These are phyloP conservation scores for Okapia johnstoni DNA, from an alignment of 2,113 vertebrate species.

Conservation along the genomic window DNA sequence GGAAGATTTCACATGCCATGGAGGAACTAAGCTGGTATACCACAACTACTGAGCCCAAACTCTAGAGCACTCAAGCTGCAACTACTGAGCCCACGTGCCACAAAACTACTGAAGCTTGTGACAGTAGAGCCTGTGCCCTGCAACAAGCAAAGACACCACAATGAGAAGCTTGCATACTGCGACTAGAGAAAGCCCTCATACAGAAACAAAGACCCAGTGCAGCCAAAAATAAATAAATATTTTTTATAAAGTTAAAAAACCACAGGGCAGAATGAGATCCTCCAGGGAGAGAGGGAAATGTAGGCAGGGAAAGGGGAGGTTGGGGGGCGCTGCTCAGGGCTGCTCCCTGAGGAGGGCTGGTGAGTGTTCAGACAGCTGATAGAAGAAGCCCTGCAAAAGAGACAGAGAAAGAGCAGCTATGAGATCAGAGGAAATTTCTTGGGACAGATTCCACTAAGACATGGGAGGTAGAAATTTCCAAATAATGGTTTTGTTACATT, in stretches of 20 bases:
- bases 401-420: background rate
- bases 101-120: background rate
- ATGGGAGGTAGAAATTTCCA: background rate
- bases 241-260: background rate
- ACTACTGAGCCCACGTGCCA: background rate
- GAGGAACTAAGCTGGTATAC: background rate
- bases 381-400: background rate
- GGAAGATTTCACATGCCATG: background rate
- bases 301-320: background rate
- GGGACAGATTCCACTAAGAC: background rate
- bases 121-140: background rate
- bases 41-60: background rate
- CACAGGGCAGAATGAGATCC: background rate
- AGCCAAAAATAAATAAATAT: background rate
- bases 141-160: background rate
- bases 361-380: background rate
- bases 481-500: background rate
- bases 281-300: background rate
- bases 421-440: background rate
- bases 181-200: background rate
- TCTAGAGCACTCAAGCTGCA: background rate
- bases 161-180: background rate
- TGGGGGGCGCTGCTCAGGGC: background rate
- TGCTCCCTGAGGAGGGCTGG: background rate
- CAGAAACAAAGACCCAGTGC: background rate